Evolutionary conservation across 1,140 invertebrate genomes (phyloP).

Genomic region (Drosophila parabipectinata): DNA sequence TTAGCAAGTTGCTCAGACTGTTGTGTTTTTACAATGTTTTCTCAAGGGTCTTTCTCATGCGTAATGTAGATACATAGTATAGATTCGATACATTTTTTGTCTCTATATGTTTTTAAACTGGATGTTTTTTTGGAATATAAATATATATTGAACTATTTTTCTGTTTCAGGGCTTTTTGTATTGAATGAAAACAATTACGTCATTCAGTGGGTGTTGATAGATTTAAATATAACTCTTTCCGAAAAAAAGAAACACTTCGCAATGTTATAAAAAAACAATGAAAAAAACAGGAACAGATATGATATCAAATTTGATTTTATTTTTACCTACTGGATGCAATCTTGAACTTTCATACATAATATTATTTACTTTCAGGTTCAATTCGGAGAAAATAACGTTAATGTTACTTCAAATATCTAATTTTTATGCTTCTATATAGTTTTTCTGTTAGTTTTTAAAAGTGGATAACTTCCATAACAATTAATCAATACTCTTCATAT

Average conservation of each 20-base stretch:
- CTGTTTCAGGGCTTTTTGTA: slow-evolving; percentile 36
- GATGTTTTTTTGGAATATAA: slow-evolving; percentile 4
- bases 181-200: slow-evolving; percentile 71
- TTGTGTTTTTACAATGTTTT: slow-evolving; percentile 32
- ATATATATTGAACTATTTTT: slow-evolving; percentile 26
- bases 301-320: slow-evolving; percentile 30
- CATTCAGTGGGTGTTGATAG: slow-evolving; percentile 61
- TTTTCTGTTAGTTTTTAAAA: too few species aligned
- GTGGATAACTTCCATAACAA: neutral
- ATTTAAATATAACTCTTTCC: slow-evolving; percentile 51
- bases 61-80: neutral
- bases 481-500: neutral
- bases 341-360: too few species aligned
- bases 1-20: slow-evolving; percentile 54
- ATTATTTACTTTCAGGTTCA: too few species aligned
- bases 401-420: too few species aligned
- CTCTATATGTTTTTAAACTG: neutral
- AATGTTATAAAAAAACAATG: slow-evolving; percentile 23
- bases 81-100: neutral
- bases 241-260: slow-evolving; percentile 35
- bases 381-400: too few species aligned
- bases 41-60: slow-evolving; percentile 41
- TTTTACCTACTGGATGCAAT: slow-evolving; percentile 8
- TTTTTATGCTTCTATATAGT: too few species aligned
- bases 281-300: slow-evolving; percentile 1